Evolutionary conservation across 2,888 invertebrate genomes (phyloP).

Genomic region (Lottia gigantea): DNA sequence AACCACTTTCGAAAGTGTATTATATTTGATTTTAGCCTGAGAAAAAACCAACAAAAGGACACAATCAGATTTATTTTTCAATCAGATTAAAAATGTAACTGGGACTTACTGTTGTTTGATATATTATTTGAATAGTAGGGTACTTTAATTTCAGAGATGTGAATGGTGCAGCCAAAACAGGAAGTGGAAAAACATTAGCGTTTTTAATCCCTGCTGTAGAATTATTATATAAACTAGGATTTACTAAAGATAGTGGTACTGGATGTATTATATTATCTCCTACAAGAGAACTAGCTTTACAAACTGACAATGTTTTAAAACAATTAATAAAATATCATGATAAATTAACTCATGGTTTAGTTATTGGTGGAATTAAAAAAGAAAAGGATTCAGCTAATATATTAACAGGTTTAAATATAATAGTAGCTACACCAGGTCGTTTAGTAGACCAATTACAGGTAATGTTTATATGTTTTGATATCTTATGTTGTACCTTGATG

Average conservation of each 20-base stretch:
- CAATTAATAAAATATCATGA: background rate
- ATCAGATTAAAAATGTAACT: no score
- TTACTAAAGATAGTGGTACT: conserved; percentile 86
- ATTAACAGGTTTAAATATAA: conserved; percentile 82
- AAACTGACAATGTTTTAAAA: background rate
- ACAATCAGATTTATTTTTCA: no score
- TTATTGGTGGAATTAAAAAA: conserved; percentile 1
- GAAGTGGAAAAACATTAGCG: conserved; percentile 94
- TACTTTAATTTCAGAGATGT: conserved; percentile 76
- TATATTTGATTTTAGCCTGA: no score
- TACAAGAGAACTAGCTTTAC: conserved; percentile 4
- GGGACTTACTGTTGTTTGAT: no score
- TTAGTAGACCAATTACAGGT: conserved; percentile 83
- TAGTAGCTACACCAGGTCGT: conserved; percentile 91
- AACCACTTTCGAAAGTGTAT: no score
- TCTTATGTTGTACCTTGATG: no score
- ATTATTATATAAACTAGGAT: conserved; percentile 85
- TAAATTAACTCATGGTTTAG: background rate
- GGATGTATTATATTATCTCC: conserved; percentile 1
- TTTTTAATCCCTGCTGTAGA: conserved; percentile 94
- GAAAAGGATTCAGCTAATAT: conserved; percentile 67
- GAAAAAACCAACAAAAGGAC: no score
- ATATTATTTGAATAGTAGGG: no score
- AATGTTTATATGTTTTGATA: background rate
- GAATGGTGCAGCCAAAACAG: conserved; percentile 94